Base-by-base conservation (phyloP, 2,888 invertebrate genomes). In the Pristionchus fissidentatus region DNA sequence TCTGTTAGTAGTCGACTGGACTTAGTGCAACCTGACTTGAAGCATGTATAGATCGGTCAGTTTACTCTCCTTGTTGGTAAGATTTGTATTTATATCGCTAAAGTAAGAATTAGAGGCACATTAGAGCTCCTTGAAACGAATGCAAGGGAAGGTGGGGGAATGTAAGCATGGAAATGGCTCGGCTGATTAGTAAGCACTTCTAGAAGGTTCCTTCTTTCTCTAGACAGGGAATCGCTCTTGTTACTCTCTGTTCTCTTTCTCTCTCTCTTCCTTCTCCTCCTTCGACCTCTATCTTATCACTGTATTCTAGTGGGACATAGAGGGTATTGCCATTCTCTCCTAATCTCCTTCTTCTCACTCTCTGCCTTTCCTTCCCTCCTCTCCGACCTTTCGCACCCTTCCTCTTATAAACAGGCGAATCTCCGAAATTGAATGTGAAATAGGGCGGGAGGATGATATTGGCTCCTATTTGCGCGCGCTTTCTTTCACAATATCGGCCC, bases 1-100 rank as follows among this genome's bases (percentile, higher is more conserved):
- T 70, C 70, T 10, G 2, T 38, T 22, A 66, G 38, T 66, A 66
- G 19, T 62, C 62, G 19, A 5, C 62, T 19, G 15, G 7, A 60
- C 29, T 15, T 66, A 26, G 32, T 26, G 22, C 43, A 26, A 43
- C 26, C 38, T 5, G 7, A 22, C 43, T 4, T 4, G 26, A 43
- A 41, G 70, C n/a, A 70, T 70, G 70, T 70, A 70, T 70, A 22
- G 70, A 70, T 29, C 41, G 70, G 70, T 70, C 43, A 70, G 70
- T 70, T 70, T 3, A 10, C 43, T 70, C 43, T 43, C 32, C n/a
- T 15, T 8, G 3, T 41, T 3, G 19, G 10, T 10, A 19, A 4
- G 4, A n/a, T 41, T 22, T 41, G 70, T 57, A n/a, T n/a, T n/a
- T n/a, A n/a, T n/a, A n/a, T n/a, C n/a, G n/a, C n/a, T n/a, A n/a